Evolutionary conservation across 2,797 vertebrate species (phyloP), one percentile per base, ranked within the genome.

Genomic region (Lophius americanus): DNA sequence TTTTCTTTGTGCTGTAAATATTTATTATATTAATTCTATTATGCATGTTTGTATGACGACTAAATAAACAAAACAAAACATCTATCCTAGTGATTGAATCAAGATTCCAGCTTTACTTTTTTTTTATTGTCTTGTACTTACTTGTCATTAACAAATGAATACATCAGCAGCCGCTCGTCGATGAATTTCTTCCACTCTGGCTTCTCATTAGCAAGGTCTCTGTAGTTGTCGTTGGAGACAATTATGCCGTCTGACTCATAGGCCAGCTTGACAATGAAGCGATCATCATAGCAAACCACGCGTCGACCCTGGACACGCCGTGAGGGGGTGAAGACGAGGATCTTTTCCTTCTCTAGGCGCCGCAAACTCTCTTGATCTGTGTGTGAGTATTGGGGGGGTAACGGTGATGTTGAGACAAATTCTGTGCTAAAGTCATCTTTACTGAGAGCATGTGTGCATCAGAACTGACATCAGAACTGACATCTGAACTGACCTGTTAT

Each of bases 151-250:
- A 98, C 96, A 75, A 97, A 98, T 12, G 96, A 97, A 78, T 97
- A 98, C 96, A 98, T 98, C 72, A 98, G 91, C 83, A 98, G 86
- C 47, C 96, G 89, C 66, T 98, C 96, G 13, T 98, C 96, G 64
- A 98, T 96, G 90, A 98, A 97, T 89, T 96, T 96, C 92, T 97
- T 97, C 96, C 96, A 98, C 78, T 98, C 96, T 0, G 96, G 96
- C 65, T 96, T 98, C 85, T 98, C 96, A 38, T 96, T 96, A 6
- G 95, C 95, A 70, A 98, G 88, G 79, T 98, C 96, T 76, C 96
- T 88, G 92, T 98, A 98, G 93, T 97, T 97, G 54, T 98, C 96
- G 14, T 98, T 98, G 71, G 96, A 98, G 57, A 98, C 96, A 49
- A 98, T 98, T 73, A 98, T 94, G 59, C 96, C 96, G 13, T 97